Conservation (phyloP, 2,113 vertebrate genomes). For the Eonycteris spelaea region DNA sequence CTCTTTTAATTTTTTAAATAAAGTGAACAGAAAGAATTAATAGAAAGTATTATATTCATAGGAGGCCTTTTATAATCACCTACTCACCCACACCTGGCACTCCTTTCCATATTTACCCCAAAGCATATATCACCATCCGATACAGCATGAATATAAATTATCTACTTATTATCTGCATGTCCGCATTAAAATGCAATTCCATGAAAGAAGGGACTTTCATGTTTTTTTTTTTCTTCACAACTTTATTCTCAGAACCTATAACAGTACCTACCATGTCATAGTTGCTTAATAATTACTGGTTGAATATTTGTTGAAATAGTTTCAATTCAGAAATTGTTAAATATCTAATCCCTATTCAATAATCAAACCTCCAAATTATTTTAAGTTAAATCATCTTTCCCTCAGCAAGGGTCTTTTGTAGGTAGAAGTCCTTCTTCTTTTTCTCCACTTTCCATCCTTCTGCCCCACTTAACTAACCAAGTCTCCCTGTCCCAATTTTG, state of each 20-base stretch:
- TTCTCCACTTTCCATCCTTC: not conserved
- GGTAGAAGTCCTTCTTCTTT: not conserved
- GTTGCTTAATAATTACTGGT: not conserved
- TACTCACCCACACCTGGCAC: not conserved
- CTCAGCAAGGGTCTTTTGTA: not conserved
- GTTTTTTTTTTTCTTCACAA: not conserved
- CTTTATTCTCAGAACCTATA: not conserved
- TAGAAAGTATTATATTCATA: not conserved
- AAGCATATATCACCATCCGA: not conserved
- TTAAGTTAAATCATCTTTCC: not conserved
- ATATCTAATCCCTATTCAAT: not conserved
- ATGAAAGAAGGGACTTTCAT: not conserved
- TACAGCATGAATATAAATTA: not conserved
- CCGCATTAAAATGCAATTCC: not conserved
- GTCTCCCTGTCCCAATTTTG: not conserved
- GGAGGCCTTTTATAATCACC: not conserved
- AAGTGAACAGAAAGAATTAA: not conserved
- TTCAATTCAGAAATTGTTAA: not conserved
- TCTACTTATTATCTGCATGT: not conserved
- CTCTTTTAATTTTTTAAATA: not conserved
- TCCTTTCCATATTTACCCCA: not conserved
- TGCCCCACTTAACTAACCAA: not conserved
- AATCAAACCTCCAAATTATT: not conserved
- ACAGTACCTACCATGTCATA: not conserved
- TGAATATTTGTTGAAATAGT: not conserved